Conservation (phyloP, 2,888 invertebrate species). For the Sinohyriopsis cumingii region DNA sequence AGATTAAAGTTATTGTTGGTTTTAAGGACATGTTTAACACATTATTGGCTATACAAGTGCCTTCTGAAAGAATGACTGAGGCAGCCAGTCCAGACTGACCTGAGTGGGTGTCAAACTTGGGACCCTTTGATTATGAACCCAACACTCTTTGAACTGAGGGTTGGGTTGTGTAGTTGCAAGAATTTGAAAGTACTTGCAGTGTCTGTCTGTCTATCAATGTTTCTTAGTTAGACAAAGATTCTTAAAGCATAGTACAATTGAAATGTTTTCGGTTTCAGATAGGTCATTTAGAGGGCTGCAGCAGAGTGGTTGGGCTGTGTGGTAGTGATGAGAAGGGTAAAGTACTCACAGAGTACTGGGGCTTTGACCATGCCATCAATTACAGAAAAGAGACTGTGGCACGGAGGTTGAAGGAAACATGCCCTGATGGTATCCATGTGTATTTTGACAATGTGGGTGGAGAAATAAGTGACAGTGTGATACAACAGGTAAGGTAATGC, state of each 20-base stretch:
- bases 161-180: no score
- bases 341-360: conserved; percentile 61
- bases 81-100: no score
- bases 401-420: conserved; percentile 52
- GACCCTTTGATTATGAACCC: no score
- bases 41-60: no score
- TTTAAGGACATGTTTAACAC: no score
- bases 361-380: conserved; percentile 69
- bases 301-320: conserved; percentile 70
- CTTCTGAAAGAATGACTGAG: no score
- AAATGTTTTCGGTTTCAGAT: conserved; percentile 51
- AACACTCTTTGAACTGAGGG: no score
- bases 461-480: conserved; percentile 68
- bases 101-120: no score
- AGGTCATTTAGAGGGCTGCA: conserved; percentile 63
- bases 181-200: no score
- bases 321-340: conserved; percentile 69
- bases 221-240: no score
- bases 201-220: no score
- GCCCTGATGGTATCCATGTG: conserved; percentile 69
- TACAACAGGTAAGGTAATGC: conserved; percentile 56
- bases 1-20: no score
- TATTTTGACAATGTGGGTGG: conserved; percentile 74
- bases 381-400: conserved; percentile 67
- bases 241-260: background rate